These are phyloP conservation scores for Drosophila quadrilineata DNA, from an alignment of 1,140 invertebrate species.

Conservation along the genomic window DNA sequence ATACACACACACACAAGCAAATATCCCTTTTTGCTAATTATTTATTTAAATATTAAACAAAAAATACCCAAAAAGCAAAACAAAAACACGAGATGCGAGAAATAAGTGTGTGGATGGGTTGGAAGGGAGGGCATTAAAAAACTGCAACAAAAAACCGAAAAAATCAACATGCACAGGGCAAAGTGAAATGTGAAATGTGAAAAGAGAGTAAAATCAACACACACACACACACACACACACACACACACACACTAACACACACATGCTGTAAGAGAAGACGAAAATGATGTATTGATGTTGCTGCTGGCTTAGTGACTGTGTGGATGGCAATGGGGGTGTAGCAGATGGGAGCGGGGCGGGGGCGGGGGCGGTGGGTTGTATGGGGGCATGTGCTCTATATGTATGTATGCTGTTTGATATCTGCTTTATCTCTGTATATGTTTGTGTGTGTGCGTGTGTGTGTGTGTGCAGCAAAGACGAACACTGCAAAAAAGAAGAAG, in stretches of 20 bases:
- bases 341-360: not conserved
- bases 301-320: too few relatives aligned
- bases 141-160: slow-evolving; percentile 56
- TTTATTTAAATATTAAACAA: slow-evolving; percentile 82
- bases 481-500: slow-evolving; percentile 25
- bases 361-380: not conserved
- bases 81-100: slow-evolving; percentile 1
- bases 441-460: slow-evolving; percentile 4
- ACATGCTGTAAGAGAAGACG: slow-evolving; percentile 51
- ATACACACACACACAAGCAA: slow-evolving; percentile 18
- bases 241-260: slow-evolving; percentile 10
- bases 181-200: slow-evolving; percentile 30
- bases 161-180: slow-evolving; percentile 28
- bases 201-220: slow-evolving; percentile 60
- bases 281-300: slow-evolving; percentile 76
- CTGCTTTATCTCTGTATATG: too few relatives aligned
- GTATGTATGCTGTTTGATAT: too few relatives aligned
- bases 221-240: slow-evolving; percentile 21
- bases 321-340: not conserved
- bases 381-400: slow-evolving; percentile 6
- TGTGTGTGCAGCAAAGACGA: slow-evolving; percentile 44
- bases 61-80: slow-evolving; percentile 63
- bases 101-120: too few relatives aligned
- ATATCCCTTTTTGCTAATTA: slow-evolving; percentile 81
- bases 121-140: slow-evolving; percentile 9